Percentiles rank a stretch among this genome's conserved stretches.
Conservation (phyloP, 2,797 vertebrate species). For the Crocidura indochinensis region DNA sequence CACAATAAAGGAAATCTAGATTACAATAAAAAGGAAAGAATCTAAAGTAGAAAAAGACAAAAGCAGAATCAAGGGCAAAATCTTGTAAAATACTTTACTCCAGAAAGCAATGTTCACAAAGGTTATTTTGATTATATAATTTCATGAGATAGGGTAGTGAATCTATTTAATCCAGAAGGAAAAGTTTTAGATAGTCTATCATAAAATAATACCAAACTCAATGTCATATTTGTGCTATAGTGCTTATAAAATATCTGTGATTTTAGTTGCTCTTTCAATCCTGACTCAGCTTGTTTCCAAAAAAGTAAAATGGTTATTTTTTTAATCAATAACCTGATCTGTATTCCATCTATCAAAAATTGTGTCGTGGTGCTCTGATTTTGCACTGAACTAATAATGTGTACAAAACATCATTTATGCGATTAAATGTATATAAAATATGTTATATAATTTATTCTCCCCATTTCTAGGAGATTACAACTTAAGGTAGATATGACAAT, state of each 20-base stretch:
- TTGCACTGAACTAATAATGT: neutral
- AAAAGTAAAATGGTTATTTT: neutral
- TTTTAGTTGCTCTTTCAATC: neutral
- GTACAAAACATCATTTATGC: neutral
- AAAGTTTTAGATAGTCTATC: neutral
- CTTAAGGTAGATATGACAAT: neutral
- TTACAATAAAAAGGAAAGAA: conserved; percentile 23
- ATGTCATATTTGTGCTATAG: neutral
- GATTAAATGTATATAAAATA: neutral
- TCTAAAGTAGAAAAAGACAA: conserved; percentile 58
- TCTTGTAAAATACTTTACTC: conserved; percentile 40
- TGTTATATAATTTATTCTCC: neutral
- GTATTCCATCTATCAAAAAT: neutral
- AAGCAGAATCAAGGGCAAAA: neutral
- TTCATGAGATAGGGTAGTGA: neutral
- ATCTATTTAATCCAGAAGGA: conserved; percentile 14
- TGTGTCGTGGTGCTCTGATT: neutral
- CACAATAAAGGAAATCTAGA: neutral
- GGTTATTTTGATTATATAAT: conserved; percentile 23
- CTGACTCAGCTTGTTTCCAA: neutral
- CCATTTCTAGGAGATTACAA: neutral
- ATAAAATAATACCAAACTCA: neutral
- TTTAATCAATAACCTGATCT: neutral
- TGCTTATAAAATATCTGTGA: neutral
- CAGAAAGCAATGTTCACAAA: conserved; percentile 8